These are phyloP conservation scores for Tipula vernalis DNA, from an alignment of 2,888 invertebrate species.

Conservation along the genomic window DNA sequence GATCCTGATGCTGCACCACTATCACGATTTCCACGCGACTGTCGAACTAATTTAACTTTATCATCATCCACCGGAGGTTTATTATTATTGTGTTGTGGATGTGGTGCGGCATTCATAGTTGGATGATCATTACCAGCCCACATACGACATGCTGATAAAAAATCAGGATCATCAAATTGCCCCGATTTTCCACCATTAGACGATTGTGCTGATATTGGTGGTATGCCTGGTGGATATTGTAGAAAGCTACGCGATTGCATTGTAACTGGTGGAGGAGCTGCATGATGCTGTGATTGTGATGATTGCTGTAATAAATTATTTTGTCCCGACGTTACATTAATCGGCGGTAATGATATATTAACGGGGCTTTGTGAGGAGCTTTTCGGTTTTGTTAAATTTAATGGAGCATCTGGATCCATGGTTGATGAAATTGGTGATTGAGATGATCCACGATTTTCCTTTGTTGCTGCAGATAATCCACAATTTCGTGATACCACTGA, in stretches of 20 bases:
- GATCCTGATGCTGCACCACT: constrained; percentile 18
- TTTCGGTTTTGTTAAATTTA: constrained; percentile 82
- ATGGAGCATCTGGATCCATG: constrained; percentile 66
- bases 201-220: constrained; percentile 12
- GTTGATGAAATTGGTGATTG: constrained; percentile 24
- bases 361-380: constrained; percentile 39
- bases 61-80: constrained; percentile 21
- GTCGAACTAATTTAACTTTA: constrained; percentile 22
- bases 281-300: constrained; percentile 13
- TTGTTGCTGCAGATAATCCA: constrained; percentile 11
- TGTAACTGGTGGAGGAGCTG: constrained; percentile 14
- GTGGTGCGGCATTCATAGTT: constrained; percentile 14
- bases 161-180: constrained; percentile 46
- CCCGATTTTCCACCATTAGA: background rate
- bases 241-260: background rate
- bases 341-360: constrained; percentile 35
- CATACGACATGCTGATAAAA: constrained; percentile 43
- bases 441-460: constrained; percentile 20
- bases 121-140: constrained; percentile 24
- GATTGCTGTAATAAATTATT: background rate
- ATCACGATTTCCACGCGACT: constrained; percentile 48
- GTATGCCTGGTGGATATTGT: constrained; percentile 9
- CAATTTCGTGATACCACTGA: constrained; percentile 9
- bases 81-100: constrained; percentile 13
- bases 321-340: background rate